A percentile compares a stretch with the other conserved stretches of the same genome.
phyloP scores from a whole-genome alignment of 2,888 invertebrate species.

The Mongoloraphidia duomilia region DNA sequence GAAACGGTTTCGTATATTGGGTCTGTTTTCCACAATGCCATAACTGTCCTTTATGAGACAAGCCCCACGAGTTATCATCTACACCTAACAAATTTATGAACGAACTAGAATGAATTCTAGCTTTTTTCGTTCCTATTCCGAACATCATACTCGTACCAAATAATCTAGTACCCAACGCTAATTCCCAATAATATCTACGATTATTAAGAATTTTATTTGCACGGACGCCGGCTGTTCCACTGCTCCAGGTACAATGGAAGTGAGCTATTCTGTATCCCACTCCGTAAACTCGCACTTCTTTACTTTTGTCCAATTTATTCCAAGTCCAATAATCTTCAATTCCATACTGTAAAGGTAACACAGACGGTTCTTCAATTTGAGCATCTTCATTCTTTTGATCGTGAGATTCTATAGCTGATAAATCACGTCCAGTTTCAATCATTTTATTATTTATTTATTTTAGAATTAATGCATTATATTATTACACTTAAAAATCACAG shows the following conservation, averaged over 20 bases:
- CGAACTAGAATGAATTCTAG: slow-evolving; percentile 46
- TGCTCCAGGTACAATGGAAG: slow-evolving; percentile 65
- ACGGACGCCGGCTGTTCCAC: slow-evolving; percentile 55
- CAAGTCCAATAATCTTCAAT: slow-evolving; percentile 56
- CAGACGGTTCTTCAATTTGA: too few species aligned
- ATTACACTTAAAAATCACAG: too few species aligned
- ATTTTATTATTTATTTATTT: too few species aligned
- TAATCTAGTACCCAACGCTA: slow-evolving; percentile 44
- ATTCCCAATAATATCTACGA: slow-evolving; percentile 50
- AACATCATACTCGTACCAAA: slow-evolving; percentile 69
- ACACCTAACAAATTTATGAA: slow-evolving; percentile 60
- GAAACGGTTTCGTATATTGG: slow-evolving; percentile 50
- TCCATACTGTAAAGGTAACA: slow-evolving; percentile 30
- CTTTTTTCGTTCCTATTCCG: slow-evolving; percentile 44
- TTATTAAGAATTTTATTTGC: slow-evolving; percentile 51
- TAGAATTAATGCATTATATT: too few species aligned
- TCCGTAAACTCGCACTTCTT: slow-evolving; percentile 43
- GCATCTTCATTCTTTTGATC: too few species aligned
- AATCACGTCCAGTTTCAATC: too few species aligned
- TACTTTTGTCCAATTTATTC: slow-evolving; percentile 41
- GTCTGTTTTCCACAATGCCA: slow-evolving; percentile 52
- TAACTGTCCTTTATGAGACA: slow-evolving; percentile 55
- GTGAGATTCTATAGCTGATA: too few species aligned
- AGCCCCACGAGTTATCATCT: slow-evolving; percentile 53
- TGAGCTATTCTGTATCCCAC: slow-evolving; percentile 40